Evolutionary conservation across 2,888 invertebrate species (phyloP), one percentile per base, ranked within the genome.

Genomic region (Tetragonula carbonaria): DNA sequence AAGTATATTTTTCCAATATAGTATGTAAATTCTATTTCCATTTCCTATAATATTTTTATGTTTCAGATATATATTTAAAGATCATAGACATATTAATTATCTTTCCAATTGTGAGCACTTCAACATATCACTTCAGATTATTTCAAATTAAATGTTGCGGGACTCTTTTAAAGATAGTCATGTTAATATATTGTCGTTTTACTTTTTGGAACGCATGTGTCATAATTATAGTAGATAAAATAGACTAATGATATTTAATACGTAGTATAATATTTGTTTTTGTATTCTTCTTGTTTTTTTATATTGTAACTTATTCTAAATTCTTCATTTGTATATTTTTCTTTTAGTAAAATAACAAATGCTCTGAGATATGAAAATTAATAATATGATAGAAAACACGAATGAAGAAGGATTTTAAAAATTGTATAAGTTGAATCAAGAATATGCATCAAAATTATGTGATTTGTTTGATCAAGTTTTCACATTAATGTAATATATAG

Each of bases 401-500:
- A 71, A 62, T 63, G 59, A 66, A 77, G 76, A 77, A 84, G 45
- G 74, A 85, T 66, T 55, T 72, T 68, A 53, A 72, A 45, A 45
- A 45, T 45, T 45, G 45, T 13, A 74, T 51, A 59, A 71, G 23
- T 67, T 81, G 51, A 68, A 45, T 38, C 67, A 84, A 78, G 66
- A 84, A 18, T 74, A 81, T 50, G 53, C 21, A 38, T 21, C 55
- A 59, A 72, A 73, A 85, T 81, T 73, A 77, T 84, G 71, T 72
- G 80, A 78, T 51, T 74, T 76, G 53, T 70, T 74, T 28, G 50
- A 79, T 70, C 71, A 63, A 84, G 28, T 68, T 78, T 74, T 76
- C 75, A 66, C 77, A 86, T 83, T 78, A 65, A 82, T 89, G 89
- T 89, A 90, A 88, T 71, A 70, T 78, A 79, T 66, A 86, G 79